Conservation (phyloP, 2,797 vertebrate species). For the Falco novaeseelandiae region DNA sequence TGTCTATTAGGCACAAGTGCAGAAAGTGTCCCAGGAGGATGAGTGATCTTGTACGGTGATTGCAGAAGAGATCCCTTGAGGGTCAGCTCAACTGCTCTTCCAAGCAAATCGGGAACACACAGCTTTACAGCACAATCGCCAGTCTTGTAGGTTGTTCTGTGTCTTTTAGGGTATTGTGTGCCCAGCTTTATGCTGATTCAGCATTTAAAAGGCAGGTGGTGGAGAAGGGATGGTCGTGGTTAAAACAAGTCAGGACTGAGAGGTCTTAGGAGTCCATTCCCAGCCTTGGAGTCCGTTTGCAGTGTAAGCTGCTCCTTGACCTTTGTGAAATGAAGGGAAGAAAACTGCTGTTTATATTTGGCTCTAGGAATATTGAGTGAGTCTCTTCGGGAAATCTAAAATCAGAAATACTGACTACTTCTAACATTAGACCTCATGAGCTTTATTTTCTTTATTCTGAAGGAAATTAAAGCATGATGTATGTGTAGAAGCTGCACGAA, state of each 20-base stretch:
- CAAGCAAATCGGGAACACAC: fast-evolving
- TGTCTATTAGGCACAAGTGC: fast-evolving
- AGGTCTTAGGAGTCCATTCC: fast-evolving
- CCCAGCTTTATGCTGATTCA: background rate
- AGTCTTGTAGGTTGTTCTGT: background rate
- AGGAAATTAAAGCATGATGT: fast-evolving
- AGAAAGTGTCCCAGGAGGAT: fast-evolving
- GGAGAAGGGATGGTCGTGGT: background rate
- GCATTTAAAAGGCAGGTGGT: background rate
- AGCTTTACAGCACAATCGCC: background rate
- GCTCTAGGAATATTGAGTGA: background rate
- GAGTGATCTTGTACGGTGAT: fast-evolving
- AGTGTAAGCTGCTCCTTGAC: background rate
- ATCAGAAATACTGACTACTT: background rate
- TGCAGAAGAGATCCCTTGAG: background rate
- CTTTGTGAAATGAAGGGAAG: background rate
- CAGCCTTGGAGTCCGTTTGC: fast-evolving
- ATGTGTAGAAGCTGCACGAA: background rate
- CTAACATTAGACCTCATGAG: background rate
- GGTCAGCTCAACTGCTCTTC: fast-evolving
- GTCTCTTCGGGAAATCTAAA: background rate
- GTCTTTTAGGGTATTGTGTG: background rate
- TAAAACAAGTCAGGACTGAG: no score
- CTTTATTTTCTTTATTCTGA: background rate
- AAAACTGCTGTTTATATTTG: background rate